Base-by-base conservation (phyloP, 92 coral and sea anemone genomes). In the Palythoa grandis region DNA sequence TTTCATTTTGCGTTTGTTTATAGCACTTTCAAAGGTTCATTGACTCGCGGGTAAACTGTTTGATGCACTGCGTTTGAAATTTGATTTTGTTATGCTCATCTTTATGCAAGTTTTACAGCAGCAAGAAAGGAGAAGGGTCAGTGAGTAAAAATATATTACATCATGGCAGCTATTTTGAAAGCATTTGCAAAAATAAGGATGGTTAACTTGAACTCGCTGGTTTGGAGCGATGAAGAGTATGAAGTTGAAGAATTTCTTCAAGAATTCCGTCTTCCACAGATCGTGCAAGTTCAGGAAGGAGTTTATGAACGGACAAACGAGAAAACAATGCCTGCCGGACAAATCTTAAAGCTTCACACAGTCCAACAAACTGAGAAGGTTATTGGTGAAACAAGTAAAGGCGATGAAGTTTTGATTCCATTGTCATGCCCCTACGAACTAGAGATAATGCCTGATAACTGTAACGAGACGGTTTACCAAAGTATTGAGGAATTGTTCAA, bases 191-290 rank as follows among this genome's bases (percentile, higher is more conserved):
- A 67, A 47, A 80, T 80, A 29, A 48, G 40, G 52, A 66, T 66
- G 85, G 85, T 80, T 50, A 80, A 80, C 47, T 43, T 80, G 39
- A 63, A 80, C 74, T 80, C 85, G 52, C 72, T 80, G 23, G 85
- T 80, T 24, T 80, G 85, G 85, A 66, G 74, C 73, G 85, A 80
- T 19, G 85, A 65, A 39, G 85, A 80, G 29, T 80, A 65, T 13
- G 85, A 80, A 23, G 23, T 80, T 20, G 52, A 23, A 2, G 85
- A 66, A 39, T 80, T 80, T 80, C 61, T 80, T n/a, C 74, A 66
- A 24, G 61, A 67, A 47, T 80, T 80, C 14, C 20, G 61, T 2
- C 85, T 80, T 67, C 85, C 85, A 48, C 85, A 80, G 74, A 80
- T 80, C 13, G 85, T 80, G 12, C 72, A 63, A 67, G 85, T 80